These are phyloP conservation scores for Channallabes apus DNA, from an alignment of 2,797 vertebrate genomes.

Conservation along the genomic window DNA sequence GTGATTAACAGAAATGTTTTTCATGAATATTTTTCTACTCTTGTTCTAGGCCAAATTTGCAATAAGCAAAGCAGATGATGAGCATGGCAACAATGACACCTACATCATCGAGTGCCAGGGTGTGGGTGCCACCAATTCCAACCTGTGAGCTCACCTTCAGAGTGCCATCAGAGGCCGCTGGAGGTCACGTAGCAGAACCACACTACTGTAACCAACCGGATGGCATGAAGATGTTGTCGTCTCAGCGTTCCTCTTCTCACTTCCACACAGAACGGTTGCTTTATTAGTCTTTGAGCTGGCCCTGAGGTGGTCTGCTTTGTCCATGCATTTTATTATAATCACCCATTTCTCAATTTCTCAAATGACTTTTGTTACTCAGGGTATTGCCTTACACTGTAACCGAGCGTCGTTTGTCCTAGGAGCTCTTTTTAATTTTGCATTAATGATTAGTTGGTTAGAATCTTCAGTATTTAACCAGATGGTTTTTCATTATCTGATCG, in stretches of 20 bases:
- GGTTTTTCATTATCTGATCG: conserved; percentile 1
- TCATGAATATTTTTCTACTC: not conserved
- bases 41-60: conserved; percentile 88
- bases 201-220: conserved; percentile 55
- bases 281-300: conserved; percentile 33
- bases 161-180: not conserved
- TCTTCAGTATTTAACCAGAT: conserved; percentile 30
- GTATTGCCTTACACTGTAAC: conserved; percentile 71
- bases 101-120: conserved; percentile 93
- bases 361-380: conserved; percentile 73
- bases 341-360: conserved; percentile 53
- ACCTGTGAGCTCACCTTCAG: conserved; percentile 63
- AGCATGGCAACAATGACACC: conserved; percentile 74
- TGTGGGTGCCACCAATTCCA: conserved; percentile 79
- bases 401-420: conserved; percentile 26
- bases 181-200: conserved; percentile 55
- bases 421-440: conserved; percentile 20
- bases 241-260: not conserved
- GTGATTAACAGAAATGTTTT: not conserved
- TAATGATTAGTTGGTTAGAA: conserved; percentile 31
- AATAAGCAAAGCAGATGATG: conserved; percentile 84
- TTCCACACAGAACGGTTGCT: conserved; percentile 27
- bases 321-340: conserved; percentile 30
- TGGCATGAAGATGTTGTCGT: conserved; percentile 20
- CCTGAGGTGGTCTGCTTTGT: conserved; percentile 6